Conservation (phyloP, 2,113 vertebrate species). For the Dicaeum eximium region DNA sequence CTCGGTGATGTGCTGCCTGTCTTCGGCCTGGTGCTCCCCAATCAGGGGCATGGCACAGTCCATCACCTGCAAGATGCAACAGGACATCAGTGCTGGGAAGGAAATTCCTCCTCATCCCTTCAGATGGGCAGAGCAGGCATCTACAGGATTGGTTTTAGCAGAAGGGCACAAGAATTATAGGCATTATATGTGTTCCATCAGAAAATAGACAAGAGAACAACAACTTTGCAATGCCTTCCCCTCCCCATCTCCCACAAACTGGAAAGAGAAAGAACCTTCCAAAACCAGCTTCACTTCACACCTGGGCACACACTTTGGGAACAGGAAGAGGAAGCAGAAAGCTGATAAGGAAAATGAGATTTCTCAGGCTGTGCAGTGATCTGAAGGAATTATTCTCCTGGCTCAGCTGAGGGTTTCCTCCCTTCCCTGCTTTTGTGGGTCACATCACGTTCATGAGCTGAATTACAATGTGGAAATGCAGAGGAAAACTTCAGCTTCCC, state of each 20-base stretch:
- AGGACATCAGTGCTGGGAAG: background rate
- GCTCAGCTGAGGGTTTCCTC: background rate
- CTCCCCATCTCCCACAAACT: rapidly evolving
- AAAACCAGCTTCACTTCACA: background rate
- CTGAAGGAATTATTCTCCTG: background rate
- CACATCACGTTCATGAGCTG: background rate
- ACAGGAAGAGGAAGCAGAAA: background rate
- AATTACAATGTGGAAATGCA: background rate
- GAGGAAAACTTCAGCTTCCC: background rate
- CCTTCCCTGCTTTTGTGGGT: background rate
- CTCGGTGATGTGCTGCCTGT: constrained; percentile 91
- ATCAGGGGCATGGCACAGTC: constrained; percentile 96
- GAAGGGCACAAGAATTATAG: background rate
- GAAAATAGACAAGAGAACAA: background rate
- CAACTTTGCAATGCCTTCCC: background rate
- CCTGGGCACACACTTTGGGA: background rate
- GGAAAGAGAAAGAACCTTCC: background rate
- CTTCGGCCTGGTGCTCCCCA: constrained; percentile 93
- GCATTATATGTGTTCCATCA: rapidly evolving
- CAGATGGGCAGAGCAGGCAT: rapidly evolving
- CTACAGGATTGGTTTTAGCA: background rate
- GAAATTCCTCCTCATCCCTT: background rate
- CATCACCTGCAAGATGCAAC: constrained; percentile 80
- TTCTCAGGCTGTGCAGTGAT: background rate
- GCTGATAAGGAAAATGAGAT: background rate